Conservation (phyloP, 2,113 vertebrate species). For the Coreoperca whiteheadi region DNA sequence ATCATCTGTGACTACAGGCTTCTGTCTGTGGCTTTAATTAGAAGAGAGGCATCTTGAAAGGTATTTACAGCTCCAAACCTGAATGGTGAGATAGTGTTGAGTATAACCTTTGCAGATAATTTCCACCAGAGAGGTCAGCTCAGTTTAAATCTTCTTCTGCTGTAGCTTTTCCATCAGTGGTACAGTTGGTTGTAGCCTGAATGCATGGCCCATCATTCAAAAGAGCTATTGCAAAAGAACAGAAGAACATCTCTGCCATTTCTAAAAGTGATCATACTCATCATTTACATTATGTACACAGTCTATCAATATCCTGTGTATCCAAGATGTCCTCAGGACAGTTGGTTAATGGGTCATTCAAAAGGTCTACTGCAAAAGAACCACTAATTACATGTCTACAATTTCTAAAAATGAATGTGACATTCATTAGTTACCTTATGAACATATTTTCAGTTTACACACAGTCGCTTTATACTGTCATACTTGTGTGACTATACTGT, state of each 20-base stretch:
- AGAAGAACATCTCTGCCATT: conserved; percentile 33
- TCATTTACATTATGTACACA: conserved; percentile 68
- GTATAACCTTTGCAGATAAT: conserved; percentile 14
- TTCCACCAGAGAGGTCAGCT: conserved; percentile 16
- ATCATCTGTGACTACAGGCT: conserved; percentile 23
- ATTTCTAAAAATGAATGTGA: conserved; percentile 36
- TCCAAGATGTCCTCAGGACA: conserved; percentile 1
- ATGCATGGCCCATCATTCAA: conserved; percentile 21
- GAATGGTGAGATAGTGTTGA: background rate
- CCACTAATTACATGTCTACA: conserved; percentile 37
- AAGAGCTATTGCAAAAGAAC: conserved; percentile 42
- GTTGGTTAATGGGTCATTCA: conserved; percentile 33
- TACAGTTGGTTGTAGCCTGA: conserved; percentile 52
- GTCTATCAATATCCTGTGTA: background rate
- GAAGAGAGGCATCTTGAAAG: conserved; percentile 30
- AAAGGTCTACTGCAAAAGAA: conserved; percentile 34
- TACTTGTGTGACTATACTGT: background rate
- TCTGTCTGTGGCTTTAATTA: conserved; percentile 20
- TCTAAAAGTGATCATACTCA: conserved; percentile 46
- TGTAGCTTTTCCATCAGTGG: conserved; percentile 23
- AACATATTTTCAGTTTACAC: conserved; percentile 47
- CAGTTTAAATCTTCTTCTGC: conserved; percentile 16
- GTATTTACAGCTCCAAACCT: conserved; percentile 46
- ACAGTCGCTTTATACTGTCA: conserved; percentile 3
- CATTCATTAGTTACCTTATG: conserved; percentile 55